Evolutionary conservation across 2,888 invertebrate species (phyloP).

Genomic region (Melinopterus prodromus): DNA sequence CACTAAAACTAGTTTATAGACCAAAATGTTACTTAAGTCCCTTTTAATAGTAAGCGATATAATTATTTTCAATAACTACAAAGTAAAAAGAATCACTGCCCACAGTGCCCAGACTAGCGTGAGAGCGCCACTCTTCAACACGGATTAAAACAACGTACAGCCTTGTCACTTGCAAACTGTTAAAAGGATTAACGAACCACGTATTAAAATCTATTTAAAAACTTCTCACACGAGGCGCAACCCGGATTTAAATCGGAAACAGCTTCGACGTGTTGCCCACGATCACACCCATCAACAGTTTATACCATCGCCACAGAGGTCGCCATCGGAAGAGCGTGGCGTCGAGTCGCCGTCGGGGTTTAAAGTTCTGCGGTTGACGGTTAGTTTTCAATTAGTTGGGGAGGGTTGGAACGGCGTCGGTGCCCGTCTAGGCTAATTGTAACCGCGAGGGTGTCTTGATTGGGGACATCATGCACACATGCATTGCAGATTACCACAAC

Average conservation of each 20-base stretch:
- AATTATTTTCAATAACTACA: no score
- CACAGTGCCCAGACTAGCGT: no score
- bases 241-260: background rate
- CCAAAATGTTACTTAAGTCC: no score
- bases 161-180: background rate
- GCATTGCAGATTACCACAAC: conserved; percentile 35
- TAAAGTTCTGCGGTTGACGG: conserved; percentile 53
- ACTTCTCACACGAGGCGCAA: background rate
- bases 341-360: conserved; percentile 37
- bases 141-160: background rate
- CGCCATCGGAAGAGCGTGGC: background rate
- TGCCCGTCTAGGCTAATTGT: conserved; percentile 28
- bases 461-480: conserved; percentile 36
- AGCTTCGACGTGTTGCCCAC: conserved; percentile 4
- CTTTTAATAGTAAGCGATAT: no score
- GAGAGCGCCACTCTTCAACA: background rate
- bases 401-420: conserved; percentile 39
- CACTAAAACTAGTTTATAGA: no score
- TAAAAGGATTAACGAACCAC: background rate
- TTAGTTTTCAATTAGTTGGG: conserved; percentile 52
- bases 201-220: background rate
- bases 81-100: no score
- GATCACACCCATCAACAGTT: background rate
- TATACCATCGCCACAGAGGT: background rate
- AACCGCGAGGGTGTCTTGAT: conserved; percentile 37